Conservation (phyloP, 1,140 invertebrate genomes). For the Ectropis grisescens region DNA sequence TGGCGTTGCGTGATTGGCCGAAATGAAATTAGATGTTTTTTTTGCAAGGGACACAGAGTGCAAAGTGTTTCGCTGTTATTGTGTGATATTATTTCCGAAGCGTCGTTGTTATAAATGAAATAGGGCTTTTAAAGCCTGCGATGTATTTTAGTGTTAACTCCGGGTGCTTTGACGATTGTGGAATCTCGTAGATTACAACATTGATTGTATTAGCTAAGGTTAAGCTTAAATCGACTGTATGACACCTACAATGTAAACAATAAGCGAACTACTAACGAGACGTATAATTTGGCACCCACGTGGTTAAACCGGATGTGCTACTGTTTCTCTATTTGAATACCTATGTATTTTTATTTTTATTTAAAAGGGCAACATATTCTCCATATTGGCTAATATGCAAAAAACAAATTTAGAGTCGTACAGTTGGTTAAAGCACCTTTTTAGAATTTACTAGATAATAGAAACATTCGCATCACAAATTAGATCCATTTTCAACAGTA, state of each 20-base stretch:
- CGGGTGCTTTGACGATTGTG: conserved; percentile 69
- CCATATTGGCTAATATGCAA: no score
- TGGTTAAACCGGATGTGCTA: no score
- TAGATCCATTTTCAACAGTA: conserved; percentile 28
- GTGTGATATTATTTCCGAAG: conserved; percentile 67
- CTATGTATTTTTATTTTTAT: no score
- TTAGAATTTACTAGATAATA: conserved; percentile 60
- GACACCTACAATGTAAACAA: background rate
- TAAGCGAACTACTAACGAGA: no score
- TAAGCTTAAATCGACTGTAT: conserved; percentile 41
- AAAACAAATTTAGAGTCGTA: conserved; percentile 4
- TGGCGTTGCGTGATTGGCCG: conserved; percentile 35
- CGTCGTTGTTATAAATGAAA: conserved; percentile 50
- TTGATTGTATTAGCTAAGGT: conserved; percentile 56
- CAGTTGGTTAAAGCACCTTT: conserved; percentile 40
- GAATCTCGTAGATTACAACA: conserved; percentile 59
- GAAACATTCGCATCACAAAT: conserved; percentile 45
- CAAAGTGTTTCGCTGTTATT: conserved; percentile 59
- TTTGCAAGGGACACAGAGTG: conserved; percentile 40
- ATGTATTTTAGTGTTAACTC: conserved; percentile 65
- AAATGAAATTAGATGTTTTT: conserved; percentile 22
- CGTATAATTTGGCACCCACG: no score
- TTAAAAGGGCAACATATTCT: no score
- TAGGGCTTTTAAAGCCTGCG: conserved; percentile 60
- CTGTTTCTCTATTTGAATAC: no score